A percentile compares a stretch with the other conserved stretches of the same genome.
phyloP scores from a whole-genome alignment of 1,140 invertebrate genomes.

The Meloidogyne chitwoodi region DNA sequence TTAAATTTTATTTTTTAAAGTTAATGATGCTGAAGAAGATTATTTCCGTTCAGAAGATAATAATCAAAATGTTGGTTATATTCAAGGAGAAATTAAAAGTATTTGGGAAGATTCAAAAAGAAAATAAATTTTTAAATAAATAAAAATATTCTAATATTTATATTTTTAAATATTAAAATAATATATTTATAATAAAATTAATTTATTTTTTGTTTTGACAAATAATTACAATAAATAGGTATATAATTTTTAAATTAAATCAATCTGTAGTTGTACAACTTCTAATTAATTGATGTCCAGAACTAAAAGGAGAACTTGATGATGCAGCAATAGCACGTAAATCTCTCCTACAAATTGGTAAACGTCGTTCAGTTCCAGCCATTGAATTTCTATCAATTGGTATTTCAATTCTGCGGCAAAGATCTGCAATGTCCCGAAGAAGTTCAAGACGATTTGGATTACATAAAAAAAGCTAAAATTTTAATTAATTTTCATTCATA shows the following conservation, averaged over 20 bases:
- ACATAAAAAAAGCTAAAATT: conserved; percentile 25
- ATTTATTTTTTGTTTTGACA: no score
- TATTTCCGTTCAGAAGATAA: background rate
- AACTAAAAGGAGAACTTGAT: conserved; percentile 19
- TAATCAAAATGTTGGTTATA: background rate
- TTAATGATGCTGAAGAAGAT: background rate
- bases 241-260: background rate
- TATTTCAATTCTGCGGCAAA: conserved; percentile 34
- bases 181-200: no score
- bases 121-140: background rate
- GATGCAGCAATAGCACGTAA: conserved; percentile 8
- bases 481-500: no score
- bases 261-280: conserved; percentile 40
- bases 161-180: no score
- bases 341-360: conserved; percentile 27
- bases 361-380: conserved; percentile 35
- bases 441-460: conserved; percentile 25
- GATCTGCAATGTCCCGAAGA: conserved; percentile 29
- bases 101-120: background rate
- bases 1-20: background rate
- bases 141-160: no score
- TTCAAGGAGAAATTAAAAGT: background rate
- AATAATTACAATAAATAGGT: no score
- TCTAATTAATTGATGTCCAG: conserved; percentile 44
- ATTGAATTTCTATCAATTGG: conserved; percentile 34